Evolutionary conservation across 2,113 vertebrate species (phyloP).

Genomic region (Platysteira castanea): DNA sequence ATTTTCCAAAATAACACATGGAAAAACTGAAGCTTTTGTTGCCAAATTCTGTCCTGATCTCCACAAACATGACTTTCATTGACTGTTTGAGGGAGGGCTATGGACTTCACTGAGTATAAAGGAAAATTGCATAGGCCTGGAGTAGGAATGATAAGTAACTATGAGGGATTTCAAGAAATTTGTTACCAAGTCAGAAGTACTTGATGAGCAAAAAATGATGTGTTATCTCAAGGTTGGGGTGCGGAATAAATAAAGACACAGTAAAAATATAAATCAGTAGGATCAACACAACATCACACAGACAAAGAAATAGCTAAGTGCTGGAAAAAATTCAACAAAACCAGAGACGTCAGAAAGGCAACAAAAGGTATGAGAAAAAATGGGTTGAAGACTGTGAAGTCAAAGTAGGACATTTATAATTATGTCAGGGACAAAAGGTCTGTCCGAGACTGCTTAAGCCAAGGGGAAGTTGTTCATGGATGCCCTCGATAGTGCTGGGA

Average conservation of each 20-base stretch:
- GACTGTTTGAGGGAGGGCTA: background rate
- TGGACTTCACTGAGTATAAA: background rate
- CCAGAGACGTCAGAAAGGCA: background rate
- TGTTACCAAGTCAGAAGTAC: background rate
- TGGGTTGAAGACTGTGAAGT: background rate
- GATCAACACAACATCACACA: background rate
- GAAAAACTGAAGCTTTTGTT: background rate
- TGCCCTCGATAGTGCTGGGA: background rate
- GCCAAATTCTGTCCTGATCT: background rate
- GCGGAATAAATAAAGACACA: background rate
- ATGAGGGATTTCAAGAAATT: background rate
- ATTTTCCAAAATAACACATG: background rate
- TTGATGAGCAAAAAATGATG: background rate
- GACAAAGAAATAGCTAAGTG: background rate
- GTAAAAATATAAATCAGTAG: background rate
- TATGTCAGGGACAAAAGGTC: slow-evolving; percentile 39
- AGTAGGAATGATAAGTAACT: background rate
- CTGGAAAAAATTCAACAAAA: background rate
- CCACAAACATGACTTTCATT: background rate
- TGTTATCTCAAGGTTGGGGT: background rate
- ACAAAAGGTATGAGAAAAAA: background rate
- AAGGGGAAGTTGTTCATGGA: slow-evolving; percentile 12
- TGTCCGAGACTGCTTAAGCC: background rate
- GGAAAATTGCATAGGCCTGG: background rate
- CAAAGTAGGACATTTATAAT: background rate